Base-by-base conservation (phyloP, 2,797 vertebrate genomes). In the Lutjanus argentimaculatus region DNA sequence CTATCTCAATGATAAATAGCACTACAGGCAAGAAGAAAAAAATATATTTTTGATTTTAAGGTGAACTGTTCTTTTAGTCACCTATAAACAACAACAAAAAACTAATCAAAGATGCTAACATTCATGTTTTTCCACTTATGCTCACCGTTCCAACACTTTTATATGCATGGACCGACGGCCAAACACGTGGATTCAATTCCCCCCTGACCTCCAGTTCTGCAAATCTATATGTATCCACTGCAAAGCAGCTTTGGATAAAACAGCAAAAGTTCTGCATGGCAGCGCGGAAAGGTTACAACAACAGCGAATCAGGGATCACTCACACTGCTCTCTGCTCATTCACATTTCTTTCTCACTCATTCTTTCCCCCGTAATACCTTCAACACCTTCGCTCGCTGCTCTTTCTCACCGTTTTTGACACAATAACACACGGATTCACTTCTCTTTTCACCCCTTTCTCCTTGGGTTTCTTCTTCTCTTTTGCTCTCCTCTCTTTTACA, bases 221-320 rank as follows among this genome's bases (percentile, higher is more conserved):
- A 76, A 43, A 72, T 66, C 67, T 43, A 51, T 51, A 72, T 30
- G 40, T n/a, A 58, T 70, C 66, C 30, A 3, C 58, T 13, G 36
- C 64, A 69, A 55, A 69, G n/a, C 15, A 40, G 22, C n/a, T 80
- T 67, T 58, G 40, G 61, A 46, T 67, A 22, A 67, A 81, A 74
- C 55, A 77, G 74, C 74, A 81, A 19, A 78, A 72, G 78, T 78
- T 75, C 59, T 76, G 64, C 82, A 74, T 49, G 70, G 36, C 46
- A 21, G 67, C 15, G 1, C 51, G 21, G 61, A 78, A 78, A 72
- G 57, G 48, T 61, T 22, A 42, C 52, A 68, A 36, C 57, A 40
- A 49, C 64, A 64, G 46, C 3, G 0, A 58, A 63, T 55, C 57
- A 19, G 48, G 11, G 19, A 36, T 22, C 7, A 4, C 46, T 63